Base-by-base conservation (phyloP, 1,140 invertebrate genomes). In the Anoplophora glabripennis region DNA sequence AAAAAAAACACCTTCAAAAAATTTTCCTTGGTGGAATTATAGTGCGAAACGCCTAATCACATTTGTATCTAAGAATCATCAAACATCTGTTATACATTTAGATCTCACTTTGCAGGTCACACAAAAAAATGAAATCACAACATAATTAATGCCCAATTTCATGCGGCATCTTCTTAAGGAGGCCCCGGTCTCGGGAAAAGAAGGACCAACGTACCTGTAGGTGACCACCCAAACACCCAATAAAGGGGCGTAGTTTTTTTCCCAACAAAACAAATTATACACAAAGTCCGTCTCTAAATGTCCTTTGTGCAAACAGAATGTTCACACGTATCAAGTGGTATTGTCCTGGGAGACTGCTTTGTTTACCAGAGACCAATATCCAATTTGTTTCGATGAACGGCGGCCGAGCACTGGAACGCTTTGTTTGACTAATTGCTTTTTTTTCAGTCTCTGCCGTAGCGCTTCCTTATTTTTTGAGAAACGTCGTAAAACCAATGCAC, bases 111-210 rank as follows among this genome's bases (percentile, higher is more conserved):
- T 53, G 57, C 35, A 28, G 44, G 46, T 48, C 49, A 58, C 34
- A 48, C 28, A 17, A 54, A 46, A 47, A 63, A 59, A 63, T 41
- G 21, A 42, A 60, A 42, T 59, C 57, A 49, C 35, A 41, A 46
- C 11, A 59, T 63, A 63, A 63, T 63, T 63, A 63, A 60, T 56
- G 61, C 57, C 47, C 57, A 56, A 63, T 63, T 63, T 63, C 56
- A 60, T 53, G 57, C 58, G 61, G 51, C 52, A 28, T 48, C 57
- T 47, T 58, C 40, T 53, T 21, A 52, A 51, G 51, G 40, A 57
- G 54, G 47, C 42, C 35, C 33, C 40, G 12, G 18, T 18, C 21
- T 34, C 21, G 14, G 37, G 40, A 53, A 53, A 44, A 12, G 44
- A 17, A 38, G 41, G 46, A 33, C 34, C 41, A 52, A 45, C 42